Evolutionary conservation across 2,113 vertebrate genomes (phyloP).

Genomic region (Zosterops hypoxanthus): DNA sequence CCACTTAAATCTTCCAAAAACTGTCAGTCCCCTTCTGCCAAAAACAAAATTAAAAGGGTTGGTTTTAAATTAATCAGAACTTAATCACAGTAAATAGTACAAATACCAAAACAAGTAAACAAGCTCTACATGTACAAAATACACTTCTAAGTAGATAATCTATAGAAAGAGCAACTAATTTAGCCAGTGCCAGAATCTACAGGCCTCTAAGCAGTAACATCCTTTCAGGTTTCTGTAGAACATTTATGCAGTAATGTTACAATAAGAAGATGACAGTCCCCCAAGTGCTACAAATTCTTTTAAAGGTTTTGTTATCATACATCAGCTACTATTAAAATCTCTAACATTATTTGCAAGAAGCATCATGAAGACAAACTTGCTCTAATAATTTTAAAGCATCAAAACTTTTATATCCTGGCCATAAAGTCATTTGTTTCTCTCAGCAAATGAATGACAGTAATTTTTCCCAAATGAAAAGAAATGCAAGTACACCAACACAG

Average conservation of each 20-base stretch:
- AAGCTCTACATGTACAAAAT: background rate
- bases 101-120: background rate
- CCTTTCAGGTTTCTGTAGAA: background rate
- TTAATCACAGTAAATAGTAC: background rate
- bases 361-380: background rate
- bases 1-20: constrained; percentile 8
- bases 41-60: background rate
- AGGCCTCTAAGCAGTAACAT: background rate
- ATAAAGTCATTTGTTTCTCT: background rate
- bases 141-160: background rate
- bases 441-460: background rate
- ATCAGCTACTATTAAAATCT: background rate
- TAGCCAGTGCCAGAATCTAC: background rate
- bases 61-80: background rate
- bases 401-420: background rate
- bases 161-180: background rate
- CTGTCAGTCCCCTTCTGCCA: background rate
- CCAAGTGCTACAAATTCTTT: background rate
- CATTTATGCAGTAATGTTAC: background rate
- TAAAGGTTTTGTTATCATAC: background rate
- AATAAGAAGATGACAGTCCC: background rate
- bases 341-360: background rate
- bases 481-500: background rate
- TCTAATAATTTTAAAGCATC: background rate
- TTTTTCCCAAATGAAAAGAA: background rate